Conservation (phyloP, 2,888 invertebrate species). For the Polydesmus complanatus region DNA sequence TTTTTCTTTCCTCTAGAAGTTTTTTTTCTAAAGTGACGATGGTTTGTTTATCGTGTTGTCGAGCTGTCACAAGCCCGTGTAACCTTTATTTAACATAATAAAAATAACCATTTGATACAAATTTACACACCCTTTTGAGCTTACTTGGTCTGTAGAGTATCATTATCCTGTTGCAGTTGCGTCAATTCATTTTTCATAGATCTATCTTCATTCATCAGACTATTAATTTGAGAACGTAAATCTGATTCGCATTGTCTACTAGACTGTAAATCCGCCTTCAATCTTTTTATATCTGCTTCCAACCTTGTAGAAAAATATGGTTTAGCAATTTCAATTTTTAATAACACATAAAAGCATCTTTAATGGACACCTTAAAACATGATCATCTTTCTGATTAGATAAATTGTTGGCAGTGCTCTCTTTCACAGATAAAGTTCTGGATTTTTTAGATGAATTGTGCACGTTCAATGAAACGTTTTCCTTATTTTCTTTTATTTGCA, state of each 20-base stretch:
- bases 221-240: constrained; percentile 50
- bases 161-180: constrained; percentile 71
- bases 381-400: constrained; percentile 34
- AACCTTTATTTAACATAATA: constrained; percentile 38
- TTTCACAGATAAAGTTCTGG: constrained; percentile 29
- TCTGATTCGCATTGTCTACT: constrained; percentile 57
- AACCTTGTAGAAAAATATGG: constrained; percentile 41
- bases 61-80: constrained; percentile 54
- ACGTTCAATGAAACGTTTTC: constrained; percentile 3
- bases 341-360: background rate
- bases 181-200: constrained; percentile 53
- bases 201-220: constrained; percentile 48
- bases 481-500: constrained; percentile 5
- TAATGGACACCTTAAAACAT: constrained; percentile 34
- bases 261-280: constrained; percentile 58
- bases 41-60: constrained; percentile 63
- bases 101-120: background rate
- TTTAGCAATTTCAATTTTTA: background rate
- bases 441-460: background rate
- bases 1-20: constrained; percentile 69
- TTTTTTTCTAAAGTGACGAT: constrained; percentile 60
- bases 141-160: constrained; percentile 70
- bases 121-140: constrained; percentile 22
- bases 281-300: constrained; percentile 54
- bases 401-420: constrained; percentile 30